Evolutionary conservation across 2,113 vertebrate genomes (phyloP), one percentile per base, ranked within the genome.

Genomic region (Xiphias gladius): DNA sequence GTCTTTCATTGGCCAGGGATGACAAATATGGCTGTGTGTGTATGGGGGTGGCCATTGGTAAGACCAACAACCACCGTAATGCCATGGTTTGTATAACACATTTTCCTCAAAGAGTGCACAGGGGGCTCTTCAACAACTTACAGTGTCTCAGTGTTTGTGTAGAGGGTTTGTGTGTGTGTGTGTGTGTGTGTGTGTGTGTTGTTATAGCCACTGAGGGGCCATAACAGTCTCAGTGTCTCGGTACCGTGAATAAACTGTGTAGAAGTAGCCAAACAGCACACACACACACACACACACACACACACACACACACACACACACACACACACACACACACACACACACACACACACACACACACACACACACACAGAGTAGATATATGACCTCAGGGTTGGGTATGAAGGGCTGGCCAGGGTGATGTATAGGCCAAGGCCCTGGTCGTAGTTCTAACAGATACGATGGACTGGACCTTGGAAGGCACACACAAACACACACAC

Each of bases 1-100:
- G 89, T 80, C 80, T 93, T 93, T 92, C 83, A 93, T 83, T 82
- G 88, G 78, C 87, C 50, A 13, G 90, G 86, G 91, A 82, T 82
- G 81, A 89, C 83, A 84, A 48, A 81, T 72, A 82, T 62, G 7
- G 28, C 78, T 58, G 19, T 82, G 59, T 35, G 39, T 62, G 58
- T 79, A 59, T 63, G 68, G 62, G 70, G 67, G 68, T 84, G 82
- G 80, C 81, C 77, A 76, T 30, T 35, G 75, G 68, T 80, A 65
- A 83, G 71, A 80, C 80, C 85, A 82, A 84, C 72, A 82, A 70
- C 83, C 68, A 80, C 81, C 76, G 86, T 89, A 80, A 91, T 87
- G 61, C 74, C 82, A 59, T 90, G 89, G 88, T 85, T 89, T 88
- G 90, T 89, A 90, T 89, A 90, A 87, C 90, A 88, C 85, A 87